Evolutionary conservation across 2,113 vertebrate genomes (phyloP), one percentile per base, ranked within the genome.

Genomic region (Plecotus auritus): DNA sequence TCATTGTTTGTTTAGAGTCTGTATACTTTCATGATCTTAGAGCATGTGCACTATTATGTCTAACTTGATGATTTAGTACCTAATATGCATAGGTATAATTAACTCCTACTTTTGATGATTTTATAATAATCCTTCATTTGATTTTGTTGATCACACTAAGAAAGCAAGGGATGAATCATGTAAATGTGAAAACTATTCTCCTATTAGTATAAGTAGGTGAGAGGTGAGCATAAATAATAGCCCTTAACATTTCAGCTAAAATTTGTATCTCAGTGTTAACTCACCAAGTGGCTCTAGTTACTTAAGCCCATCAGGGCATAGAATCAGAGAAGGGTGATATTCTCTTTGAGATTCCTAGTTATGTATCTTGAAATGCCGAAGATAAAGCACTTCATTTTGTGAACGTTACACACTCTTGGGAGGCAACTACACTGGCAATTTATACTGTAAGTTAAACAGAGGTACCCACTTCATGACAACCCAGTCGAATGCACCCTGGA

Each of bases 361-460:
- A 80, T 85, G 13, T 45, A 18, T 80, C 66, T 92, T 94, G 76
- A 51, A 85, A 47, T 70, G 35, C 1, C 45, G 22, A 90, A 88
- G 73, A 94, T 30, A 40, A 61, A 37, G 70, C 59, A 61, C 0
- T 20, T 89, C 4, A 56, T 30, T 83, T 86, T 94, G 49, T 89
- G 49, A 88, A 81, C 28, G 40, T 18, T 84, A 47, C 18, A 88
- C 11, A n/a, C 30, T 85, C 10, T 70, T 67, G 51, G 5, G 32
- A 72, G 90, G 35, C 59, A 80, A 70, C 1, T 74, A 22, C 59
- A 72, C 3, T 92, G 74, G 42, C 6, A 83, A 72, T 51, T 78
- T 70, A 22, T 84, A 49, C 76, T 84, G 40, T 80, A 67, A n/a
- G 81, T 85, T 95, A 89, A 93, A 42, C 37, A 95, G 69, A 76